Conservation (phyloP, 2,888 invertebrate genomes). For the Gortyna flavago region DNA sequence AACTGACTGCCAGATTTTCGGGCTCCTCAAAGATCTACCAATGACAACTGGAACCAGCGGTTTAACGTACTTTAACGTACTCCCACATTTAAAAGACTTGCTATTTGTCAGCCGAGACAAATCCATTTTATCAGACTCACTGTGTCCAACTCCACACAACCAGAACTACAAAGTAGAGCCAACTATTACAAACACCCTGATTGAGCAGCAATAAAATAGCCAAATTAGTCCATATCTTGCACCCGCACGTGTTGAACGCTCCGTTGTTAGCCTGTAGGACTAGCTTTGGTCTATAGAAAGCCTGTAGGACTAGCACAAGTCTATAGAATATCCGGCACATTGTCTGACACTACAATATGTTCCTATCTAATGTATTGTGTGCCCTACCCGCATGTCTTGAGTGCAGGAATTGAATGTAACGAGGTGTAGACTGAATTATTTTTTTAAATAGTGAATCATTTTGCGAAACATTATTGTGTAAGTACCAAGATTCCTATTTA, state of each 20-base stretch:
- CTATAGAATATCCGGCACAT: background rate
- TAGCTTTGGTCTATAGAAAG: background rate
- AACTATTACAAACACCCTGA: background rate
- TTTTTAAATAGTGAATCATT: too few species aligned
- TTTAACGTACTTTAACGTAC: background rate
- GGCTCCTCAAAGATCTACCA: background rate
- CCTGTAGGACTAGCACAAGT: background rate
- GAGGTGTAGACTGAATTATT: too few species aligned
- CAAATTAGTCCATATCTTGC: conserved; percentile 11
- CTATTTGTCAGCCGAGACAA: background rate
- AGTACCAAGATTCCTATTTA: too few species aligned
- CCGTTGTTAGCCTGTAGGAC: conserved; percentile 12
- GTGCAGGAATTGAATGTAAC: background rate
- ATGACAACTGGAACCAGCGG: background rate
- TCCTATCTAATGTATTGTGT: conserved; percentile 34
- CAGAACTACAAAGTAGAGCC: background rate
- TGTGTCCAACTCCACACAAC: background rate
- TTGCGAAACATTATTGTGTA: too few species aligned
- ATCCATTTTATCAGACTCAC: background rate
- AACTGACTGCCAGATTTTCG: too few species aligned
- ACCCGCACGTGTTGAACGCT: conserved; percentile 17
- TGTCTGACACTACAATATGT: conserved; percentile 32
- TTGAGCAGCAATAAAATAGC: background rate
- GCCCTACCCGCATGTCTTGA: conserved; percentile 16
- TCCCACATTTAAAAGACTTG: too few species aligned